Base-by-base conservation (phyloP, 2,797 vertebrate species). In the Novumbra hubbsi region DNA sequence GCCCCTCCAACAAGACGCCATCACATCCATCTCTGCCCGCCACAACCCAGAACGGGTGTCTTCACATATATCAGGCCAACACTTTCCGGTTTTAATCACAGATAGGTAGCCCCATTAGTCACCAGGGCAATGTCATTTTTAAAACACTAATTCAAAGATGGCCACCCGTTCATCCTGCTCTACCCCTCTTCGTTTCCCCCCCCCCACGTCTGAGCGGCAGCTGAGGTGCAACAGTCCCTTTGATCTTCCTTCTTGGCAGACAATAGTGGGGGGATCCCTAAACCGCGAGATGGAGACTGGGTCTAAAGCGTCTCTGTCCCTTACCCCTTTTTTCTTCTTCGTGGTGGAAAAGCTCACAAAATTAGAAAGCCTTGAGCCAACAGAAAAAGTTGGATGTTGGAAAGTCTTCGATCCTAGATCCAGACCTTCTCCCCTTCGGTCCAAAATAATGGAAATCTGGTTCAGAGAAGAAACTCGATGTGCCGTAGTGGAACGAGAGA, bases 1-100 rank as follows among this genome's bases (percentile, higher is more conserved):
- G 71, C 91, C 88, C 76, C 89, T 90, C 93, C 94, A 94, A 76
- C 93, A 94, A n/a, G 92, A 90, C 1, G 92, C 91, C 93, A 94
- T 93, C 86, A 92, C 85, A 71, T 92, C 91, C 89, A 90, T 92
- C 17, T 68, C 78, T 76, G 75, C 62, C 60, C 48, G 19, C 30
- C 80, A 76, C 77, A 63, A 49, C 32, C 45, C 21, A 17, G 16
- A 57, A 32, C 19, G 77, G n/a, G 76, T 71, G 73, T 70, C 70
- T 52, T 70, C 66, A 73, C 4, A 60, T 12, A 32, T 45, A 78
- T 27, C 21, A 50, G 15, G 2, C 48, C 48, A 32, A 50, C 27
- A 30, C 49, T 32, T 16, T 62, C 19, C 1, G 21, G 5, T 21
- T n/a, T 4, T 16, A 19, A 65, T 27, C 38, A 66, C 62, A 30